Conservation (phyloP, 1,140 invertebrate genomes). For the Stegodyphus dumicola region DNA sequence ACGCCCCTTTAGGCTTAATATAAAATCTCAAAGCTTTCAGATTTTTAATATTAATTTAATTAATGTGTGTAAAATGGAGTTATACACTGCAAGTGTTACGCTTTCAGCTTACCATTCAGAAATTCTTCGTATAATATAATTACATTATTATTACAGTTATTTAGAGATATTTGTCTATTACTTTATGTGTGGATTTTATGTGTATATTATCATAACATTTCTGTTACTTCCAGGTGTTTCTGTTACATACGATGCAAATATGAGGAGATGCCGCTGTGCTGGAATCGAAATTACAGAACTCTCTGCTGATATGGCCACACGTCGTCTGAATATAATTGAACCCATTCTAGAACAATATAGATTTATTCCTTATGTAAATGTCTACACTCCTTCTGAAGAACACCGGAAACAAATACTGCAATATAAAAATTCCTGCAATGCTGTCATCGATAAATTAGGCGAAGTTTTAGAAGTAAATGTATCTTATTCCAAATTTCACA, state of each 20-base stretch:
- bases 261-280: constrained; percentile 71
- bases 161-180: too few relatives aligned
- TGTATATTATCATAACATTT: neutral
- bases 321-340: constrained; percentile 77
- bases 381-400: neutral
- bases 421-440: constrained; percentile 15
- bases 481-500: neutral
- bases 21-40: too few relatives aligned
- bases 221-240: constrained; percentile 17
- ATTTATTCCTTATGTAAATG: constrained; percentile 76
- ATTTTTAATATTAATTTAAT: too few relatives aligned
- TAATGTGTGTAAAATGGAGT: too few relatives aligned
- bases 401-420: neutral
- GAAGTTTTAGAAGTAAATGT: neutral
- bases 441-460: neutral
- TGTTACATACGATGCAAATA: constrained; percentile 16
- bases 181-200: too few relatives aligned
- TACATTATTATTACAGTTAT: too few relatives aligned
- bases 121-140: too few relatives aligned
- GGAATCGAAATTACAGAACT: constrained; percentile 90
- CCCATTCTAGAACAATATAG: constrained; percentile 84
- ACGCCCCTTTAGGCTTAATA: too few relatives aligned
- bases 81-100: too few relatives aligned
- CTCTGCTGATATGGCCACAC: constrained; percentile 83
- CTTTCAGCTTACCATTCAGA: too few relatives aligned